A percentile compares a stretch with the other conserved stretches of the same genome.
Conservation (phyloP, 1,140 invertebrate genomes). For the Drosophila repletoides region DNA sequence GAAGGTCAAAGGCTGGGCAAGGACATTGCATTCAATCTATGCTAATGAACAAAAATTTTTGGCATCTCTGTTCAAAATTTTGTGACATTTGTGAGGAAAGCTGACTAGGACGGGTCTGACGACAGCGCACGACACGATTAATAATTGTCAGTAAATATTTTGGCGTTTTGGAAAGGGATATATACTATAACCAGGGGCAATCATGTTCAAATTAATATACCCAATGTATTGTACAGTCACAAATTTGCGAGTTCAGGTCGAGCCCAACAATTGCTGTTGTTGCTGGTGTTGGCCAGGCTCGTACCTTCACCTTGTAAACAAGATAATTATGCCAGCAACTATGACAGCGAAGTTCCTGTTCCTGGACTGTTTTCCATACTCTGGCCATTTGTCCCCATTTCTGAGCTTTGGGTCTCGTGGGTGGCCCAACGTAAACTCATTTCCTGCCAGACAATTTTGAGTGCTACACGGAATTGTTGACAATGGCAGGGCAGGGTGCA, state of each 20-base stretch:
- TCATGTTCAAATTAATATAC: slow-evolving; percentile 81
- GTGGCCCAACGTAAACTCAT: slow-evolving; percentile 67
- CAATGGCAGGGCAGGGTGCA: slow-evolving; percentile 30
- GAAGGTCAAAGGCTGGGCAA: too few relatives aligned
- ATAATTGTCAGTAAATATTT: slow-evolving; percentile 66
- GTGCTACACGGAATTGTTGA: slow-evolving; percentile 71
- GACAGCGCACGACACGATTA: slow-evolving; percentile 66
- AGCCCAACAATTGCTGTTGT: slow-evolving; percentile 18
- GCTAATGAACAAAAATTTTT: too few relatives aligned
- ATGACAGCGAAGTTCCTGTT: slow-evolving; percentile 77
- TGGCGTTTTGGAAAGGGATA: too few relatives aligned
- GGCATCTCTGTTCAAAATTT: too few relatives aligned
- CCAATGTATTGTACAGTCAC: slow-evolving; percentile 77
- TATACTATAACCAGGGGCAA: slow-evolving; percentile 66
- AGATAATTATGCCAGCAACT: slow-evolving; percentile 80
- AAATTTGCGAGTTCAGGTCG: slow-evolving; percentile 68
- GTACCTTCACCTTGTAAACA: slow-evolving; percentile 80
- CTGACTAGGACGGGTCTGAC: slow-evolving; percentile 11
- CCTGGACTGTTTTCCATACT: slow-evolving; percentile 26
- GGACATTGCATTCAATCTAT: too few relatives aligned
- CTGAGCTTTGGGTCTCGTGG: slow-evolving; percentile 5
- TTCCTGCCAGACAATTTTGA: slow-evolving; percentile 70
- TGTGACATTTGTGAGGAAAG: too few relatives aligned
- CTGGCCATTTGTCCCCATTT: too few relatives aligned
- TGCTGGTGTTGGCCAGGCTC: too few relatives aligned